These are phyloP conservation scores for Dioctria linearis DNA, from an alignment of 2,888 invertebrate genomes.

Conservation along the genomic window DNA sequence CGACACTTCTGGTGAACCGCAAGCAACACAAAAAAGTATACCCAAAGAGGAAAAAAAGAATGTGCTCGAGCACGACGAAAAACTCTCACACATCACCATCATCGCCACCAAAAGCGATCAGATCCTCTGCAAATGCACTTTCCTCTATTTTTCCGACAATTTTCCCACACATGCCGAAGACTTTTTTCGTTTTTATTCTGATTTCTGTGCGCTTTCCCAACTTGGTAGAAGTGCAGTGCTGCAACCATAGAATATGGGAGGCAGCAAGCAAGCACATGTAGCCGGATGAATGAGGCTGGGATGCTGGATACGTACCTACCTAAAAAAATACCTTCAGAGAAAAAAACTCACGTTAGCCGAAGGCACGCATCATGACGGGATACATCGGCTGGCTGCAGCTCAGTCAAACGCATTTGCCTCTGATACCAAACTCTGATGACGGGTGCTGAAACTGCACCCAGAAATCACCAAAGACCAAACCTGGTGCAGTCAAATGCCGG, in stretches of 20 bases:
- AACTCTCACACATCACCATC: conserved; percentile 34
- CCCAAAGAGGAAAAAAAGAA: background rate
- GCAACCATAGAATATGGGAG: background rate
- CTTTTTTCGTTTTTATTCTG: conserved; percentile 44
- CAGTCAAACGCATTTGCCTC: conserved; percentile 38
- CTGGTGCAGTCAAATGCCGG: conserved; percentile 38
- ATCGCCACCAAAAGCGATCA: conserved; percentile 20
- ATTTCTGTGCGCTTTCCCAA: background rate
- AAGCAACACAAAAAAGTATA: conserved; percentile 46
- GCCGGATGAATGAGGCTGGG: background rate
- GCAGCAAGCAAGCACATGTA: background rate
- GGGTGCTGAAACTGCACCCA: conserved; percentile 33
- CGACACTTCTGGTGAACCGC: conserved; percentile 61
- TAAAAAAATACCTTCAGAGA: conserved; percentile 1
- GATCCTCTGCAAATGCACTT: conserved; percentile 50
- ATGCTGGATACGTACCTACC: background rate
- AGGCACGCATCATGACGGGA: conserved; percentile 36
- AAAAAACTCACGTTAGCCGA: conserved; percentile 34
- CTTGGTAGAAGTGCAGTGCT: conserved; percentile 30
- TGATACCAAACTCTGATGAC: background rate
- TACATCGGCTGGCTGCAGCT: conserved; percentile 25
- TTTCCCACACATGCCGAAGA: conserved; percentile 41
- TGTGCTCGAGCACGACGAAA: background rate
- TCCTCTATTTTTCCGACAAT: conserved; percentile 52
- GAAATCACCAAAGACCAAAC: background rate